Evolutionary conservation across 2,113 vertebrate species (phyloP).

Genomic region (Mus pahari): DNA sequence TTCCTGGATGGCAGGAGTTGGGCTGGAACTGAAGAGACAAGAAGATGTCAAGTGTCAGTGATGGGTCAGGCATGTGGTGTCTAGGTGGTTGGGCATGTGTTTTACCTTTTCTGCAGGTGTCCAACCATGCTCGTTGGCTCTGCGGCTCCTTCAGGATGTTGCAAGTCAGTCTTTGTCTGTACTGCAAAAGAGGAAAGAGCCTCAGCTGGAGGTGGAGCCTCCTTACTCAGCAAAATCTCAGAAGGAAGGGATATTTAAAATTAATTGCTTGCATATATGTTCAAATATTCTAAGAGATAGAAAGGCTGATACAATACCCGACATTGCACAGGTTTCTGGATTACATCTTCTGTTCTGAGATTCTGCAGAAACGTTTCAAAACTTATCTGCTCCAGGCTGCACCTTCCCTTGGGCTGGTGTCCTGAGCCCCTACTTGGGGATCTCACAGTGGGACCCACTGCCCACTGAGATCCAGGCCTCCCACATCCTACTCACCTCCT

Average conservation of each 20-base stretch:
- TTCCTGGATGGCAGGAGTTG: background rate
- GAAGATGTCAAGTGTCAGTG: background rate
- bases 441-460: no score
- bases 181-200: background rate
- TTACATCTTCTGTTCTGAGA: background rate
- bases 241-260: fast-evolving
- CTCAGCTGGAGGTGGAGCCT: background rate
- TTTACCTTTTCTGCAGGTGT: background rate
- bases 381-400: background rate
- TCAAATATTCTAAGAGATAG: background rate
- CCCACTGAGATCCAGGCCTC: fast-evolving
- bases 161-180: background rate
- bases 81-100: background rate
- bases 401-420: no score
- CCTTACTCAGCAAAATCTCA: no score
- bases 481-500: background rate
- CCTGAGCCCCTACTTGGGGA: fast-evolving
- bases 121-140: fast-evolving
- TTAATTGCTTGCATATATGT: background rate
- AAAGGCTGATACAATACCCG: background rate
- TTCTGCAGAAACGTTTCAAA: background rate
- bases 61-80: fast-evolving
- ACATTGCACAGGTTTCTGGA: no score
- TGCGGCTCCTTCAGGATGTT: fast-evolving
- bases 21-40: background rate